Evolutionary conservation across 2,888 invertebrate species (phyloP), one percentile per base, ranked within the genome.

Genomic region (Acleris literana): DNA sequence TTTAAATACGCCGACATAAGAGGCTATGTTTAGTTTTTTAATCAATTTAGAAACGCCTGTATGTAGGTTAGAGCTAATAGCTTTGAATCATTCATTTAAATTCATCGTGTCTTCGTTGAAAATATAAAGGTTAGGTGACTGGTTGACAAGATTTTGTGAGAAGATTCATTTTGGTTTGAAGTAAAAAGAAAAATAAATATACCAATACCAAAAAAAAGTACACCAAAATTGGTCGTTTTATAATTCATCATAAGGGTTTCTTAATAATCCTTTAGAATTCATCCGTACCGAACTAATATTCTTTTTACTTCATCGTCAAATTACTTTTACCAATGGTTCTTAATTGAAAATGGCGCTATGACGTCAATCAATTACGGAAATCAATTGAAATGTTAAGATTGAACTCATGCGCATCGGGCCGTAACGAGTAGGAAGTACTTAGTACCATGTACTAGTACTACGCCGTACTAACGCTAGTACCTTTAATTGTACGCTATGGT

Each of bases 341-440:
- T 46, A 72, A 71, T 74, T 78, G 73, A 70, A 69, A 55, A 68
- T 54, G 69, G 68, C 25, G 22, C 58, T 73, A 72, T 85, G 86
- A 88, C 86, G 87, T 77, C 81, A 84, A 81, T 77, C 69, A 68
- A 68, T 69, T 61, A 71, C 82, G 86, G 85, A 86, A 86, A 82
- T 79, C 73, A 68, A 59, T 57, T 46, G 48, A 61, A 57, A 62
- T 63, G 62, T 71, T 70, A 79, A 56, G 51, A 20, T 80, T 68
- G 70, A 70, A 74, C 71, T 85, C 81, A 70, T 76, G 87, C 79
- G 84, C 79, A 86, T 76, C 86, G 76, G 72, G 74, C 74, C 76
- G 73, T 69, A 63, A 62, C 72, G 63, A 65, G 66, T 62, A 49
- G 59, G 68, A 64, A 71, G 66, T 71, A 69, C 60, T 51, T 63